Conservation (phyloP, 2,113 vertebrate genomes). For the Ia io region DNA sequence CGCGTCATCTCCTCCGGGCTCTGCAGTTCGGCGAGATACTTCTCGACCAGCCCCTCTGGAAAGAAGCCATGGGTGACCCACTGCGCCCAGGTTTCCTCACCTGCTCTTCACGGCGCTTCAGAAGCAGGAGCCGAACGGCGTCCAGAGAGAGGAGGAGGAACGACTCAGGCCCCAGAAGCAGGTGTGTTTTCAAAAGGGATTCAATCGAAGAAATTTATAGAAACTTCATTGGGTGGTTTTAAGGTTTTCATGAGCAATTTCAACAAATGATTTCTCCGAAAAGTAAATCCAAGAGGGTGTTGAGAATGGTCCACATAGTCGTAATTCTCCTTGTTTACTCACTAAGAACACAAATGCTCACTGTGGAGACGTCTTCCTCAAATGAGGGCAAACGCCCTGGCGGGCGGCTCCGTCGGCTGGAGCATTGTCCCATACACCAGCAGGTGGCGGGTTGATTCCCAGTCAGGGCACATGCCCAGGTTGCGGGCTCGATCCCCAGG, state of each 20-base stretch:
- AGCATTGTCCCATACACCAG: not conserved
- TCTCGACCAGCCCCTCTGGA: slow-evolving; percentile 86
- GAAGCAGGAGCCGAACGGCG: not conserved
- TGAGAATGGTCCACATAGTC: fast-evolving
- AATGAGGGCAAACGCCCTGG: not conserved
- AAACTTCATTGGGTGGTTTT: not conserved
- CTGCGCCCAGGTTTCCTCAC: not conserved
- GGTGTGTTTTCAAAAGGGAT: fast-evolving
- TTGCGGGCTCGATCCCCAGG: not conserved
- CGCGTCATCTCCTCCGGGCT: slow-evolving; percentile 89
- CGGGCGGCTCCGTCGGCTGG: too few relatives aligned
- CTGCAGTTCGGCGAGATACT: slow-evolving; percentile 86
- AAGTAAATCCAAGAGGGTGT: not conserved
- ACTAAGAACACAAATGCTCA: not conserved
- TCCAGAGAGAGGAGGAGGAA: fast-evolving
- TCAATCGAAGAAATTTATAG: fast-evolving
- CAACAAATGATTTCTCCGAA: not conserved
- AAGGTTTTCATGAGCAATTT: not conserved
- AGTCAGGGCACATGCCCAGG: not conserved
- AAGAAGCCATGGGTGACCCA: not conserved
- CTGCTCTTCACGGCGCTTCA: fast-evolving
- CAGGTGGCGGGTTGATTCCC: not conserved
- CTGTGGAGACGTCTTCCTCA: not conserved
- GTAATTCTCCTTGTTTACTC: not conserved
- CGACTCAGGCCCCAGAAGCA: fast-evolving